Conservation (phyloP, 2,113 vertebrate genomes). For the Miniopterus natalensis region DNA sequence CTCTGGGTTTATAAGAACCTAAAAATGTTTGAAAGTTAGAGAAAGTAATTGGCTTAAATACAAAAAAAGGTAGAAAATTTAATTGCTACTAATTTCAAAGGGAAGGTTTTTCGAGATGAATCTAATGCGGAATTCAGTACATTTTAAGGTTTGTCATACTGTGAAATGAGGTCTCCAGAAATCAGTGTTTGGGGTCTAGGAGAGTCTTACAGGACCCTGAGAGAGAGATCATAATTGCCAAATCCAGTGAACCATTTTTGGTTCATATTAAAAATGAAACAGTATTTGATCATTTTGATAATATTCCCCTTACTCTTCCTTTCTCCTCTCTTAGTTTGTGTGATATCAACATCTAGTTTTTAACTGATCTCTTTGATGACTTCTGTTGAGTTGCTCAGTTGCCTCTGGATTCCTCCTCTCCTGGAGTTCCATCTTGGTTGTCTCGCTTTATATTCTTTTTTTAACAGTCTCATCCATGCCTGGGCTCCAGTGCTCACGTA, state of each 20-base stretch:
- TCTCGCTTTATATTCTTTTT: neutral
- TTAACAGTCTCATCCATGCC: neutral
- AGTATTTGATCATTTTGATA: neutral
- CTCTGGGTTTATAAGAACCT: neutral
- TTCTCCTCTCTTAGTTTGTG: neutral
- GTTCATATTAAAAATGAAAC: conserved; percentile 35
- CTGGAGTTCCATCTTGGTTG: neutral
- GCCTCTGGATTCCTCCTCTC: conserved; percentile 33
- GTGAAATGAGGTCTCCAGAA: neutral
- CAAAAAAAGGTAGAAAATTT: conserved; percentile 8
- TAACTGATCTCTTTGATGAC: neutral
- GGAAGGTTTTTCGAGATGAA: neutral
- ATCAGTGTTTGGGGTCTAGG: neutral
- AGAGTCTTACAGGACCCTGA: neutral
- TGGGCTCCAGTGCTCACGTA: neutral
- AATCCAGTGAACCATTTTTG: neutral
- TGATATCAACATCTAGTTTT: neutral
- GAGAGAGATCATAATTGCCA: conserved; percentile 12
- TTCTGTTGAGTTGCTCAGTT: neutral
- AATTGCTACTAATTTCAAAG: conserved; percentile 53
- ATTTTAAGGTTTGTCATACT: neutral
- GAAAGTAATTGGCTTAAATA: neutral
- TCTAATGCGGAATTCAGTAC: conserved; percentile 23
- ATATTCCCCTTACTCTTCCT: neutral
- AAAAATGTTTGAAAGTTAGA: neutral